Evolutionary conservation across 1,140 invertebrate genomes (phyloP).

Genomic region (Callitettix versicolor): DNA sequence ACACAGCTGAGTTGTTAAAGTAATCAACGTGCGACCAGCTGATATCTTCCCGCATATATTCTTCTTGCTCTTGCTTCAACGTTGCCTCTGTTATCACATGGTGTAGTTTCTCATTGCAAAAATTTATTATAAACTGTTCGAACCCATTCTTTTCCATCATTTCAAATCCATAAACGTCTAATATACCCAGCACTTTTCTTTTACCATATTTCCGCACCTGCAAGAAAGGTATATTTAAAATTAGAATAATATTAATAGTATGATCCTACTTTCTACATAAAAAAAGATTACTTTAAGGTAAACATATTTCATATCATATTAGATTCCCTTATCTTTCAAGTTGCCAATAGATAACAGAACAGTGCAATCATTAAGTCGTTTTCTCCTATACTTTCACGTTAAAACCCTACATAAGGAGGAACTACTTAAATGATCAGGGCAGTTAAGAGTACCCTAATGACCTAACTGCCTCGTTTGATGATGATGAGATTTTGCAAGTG

Average conservation of each 20-base stretch:
- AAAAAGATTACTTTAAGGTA: not conserved
- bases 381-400: no score
- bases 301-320: no score
- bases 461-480: no score
- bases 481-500: no score
- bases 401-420: no score
- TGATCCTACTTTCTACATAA: not conserved
- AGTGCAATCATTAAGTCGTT: no score
- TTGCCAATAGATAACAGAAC: no score
- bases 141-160: slow-evolving; percentile 61
- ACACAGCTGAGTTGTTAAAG: slow-evolving; percentile 66
- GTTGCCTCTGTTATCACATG: slow-evolving; percentile 56
- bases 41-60: slow-evolving; percentile 65
- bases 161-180: slow-evolving; percentile 86
- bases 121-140: slow-evolving; percentile 81
- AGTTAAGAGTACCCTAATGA: no score
- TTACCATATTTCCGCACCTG: slow-evolving; percentile 41
- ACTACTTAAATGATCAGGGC: no score
- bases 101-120: slow-evolving; percentile 82
- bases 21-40: slow-evolving; percentile 67
- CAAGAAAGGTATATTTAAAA: slow-evolving; percentile 23
- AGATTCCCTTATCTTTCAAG: no score
- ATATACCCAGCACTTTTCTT: slow-evolving; percentile 64
- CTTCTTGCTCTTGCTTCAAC: slow-evolving; percentile 71
- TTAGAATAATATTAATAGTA: not conserved